These are phyloP conservation scores for Hemiscyllium ocellatum DNA, from an alignment of 2,113 vertebrate species.

Conservation along the genomic window DNA sequence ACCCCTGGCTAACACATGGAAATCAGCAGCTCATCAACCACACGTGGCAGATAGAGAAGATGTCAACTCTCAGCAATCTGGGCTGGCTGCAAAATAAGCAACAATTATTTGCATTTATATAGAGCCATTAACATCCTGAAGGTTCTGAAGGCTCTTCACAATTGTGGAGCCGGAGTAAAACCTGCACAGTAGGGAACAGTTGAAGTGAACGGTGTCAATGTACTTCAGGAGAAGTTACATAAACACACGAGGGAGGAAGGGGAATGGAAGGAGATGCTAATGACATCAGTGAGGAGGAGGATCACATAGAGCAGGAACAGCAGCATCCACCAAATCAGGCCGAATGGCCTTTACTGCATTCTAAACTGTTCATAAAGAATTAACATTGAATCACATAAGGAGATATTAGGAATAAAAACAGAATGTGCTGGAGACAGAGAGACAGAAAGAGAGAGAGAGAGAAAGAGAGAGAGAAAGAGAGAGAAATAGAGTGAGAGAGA, in stretches of 20 bases:
- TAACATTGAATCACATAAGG: background rate
- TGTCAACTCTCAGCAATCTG: background rate
- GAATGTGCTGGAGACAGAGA: too few relatives aligned
- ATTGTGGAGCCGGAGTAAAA: background rate
- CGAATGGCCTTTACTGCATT: background rate
- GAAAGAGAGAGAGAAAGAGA: too few relatives aligned
- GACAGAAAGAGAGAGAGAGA: too few relatives aligned
- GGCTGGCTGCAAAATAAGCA: background rate
- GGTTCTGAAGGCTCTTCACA: too few relatives aligned
- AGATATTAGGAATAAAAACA: background rate
- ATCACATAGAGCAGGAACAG: background rate
- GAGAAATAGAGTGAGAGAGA: too few relatives aligned
- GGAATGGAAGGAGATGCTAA: background rate
- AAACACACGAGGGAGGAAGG: background rate
- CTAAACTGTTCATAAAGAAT: background rate
- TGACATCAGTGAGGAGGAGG: too few relatives aligned
- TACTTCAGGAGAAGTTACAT: background rate
- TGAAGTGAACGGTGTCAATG: background rate
- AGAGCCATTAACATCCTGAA: background rate
- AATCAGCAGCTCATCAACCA: background rate
- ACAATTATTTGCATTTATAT: background rate
- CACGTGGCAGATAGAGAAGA: background rate
- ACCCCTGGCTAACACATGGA: background rate
- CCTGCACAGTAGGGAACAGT: too few relatives aligned
- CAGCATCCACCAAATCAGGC: background rate